Evolutionary conservation across 2,113 vertebrate species (phyloP).

Genomic region (Anas platyrhynchos): DNA sequence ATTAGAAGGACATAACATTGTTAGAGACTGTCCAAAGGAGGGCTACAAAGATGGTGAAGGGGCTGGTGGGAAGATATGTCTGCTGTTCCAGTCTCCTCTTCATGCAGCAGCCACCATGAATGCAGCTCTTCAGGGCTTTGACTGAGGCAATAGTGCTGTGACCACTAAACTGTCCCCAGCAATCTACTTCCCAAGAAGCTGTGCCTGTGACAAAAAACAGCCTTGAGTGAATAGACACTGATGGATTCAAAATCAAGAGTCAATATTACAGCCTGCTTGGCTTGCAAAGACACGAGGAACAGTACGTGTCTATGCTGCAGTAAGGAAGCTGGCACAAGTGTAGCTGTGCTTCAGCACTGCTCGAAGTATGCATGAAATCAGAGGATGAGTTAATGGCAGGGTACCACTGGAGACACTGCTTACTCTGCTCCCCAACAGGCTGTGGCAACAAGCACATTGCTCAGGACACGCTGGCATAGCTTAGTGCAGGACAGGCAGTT

Average conservation of each 20-base stretch:
- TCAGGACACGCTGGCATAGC: accelerated
- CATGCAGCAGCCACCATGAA: neutral
- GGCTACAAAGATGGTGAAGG: too few relatives aligned
- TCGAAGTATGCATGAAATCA: neutral
- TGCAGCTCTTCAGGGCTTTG: neutral
- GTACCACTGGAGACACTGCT: neutral
- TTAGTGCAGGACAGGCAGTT: neutral
- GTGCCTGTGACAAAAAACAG: neutral
- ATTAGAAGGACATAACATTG: too few relatives aligned
- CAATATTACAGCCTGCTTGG: neutral
- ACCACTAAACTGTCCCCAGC: neutral
- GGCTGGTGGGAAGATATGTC: too few relatives aligned
- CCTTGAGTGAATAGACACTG: neutral
- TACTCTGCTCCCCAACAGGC: neutral
- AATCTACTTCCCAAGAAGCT: neutral
- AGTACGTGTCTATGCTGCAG: neutral
- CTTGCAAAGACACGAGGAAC: neutral
- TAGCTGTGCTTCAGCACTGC: neutral
- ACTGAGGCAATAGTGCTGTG: neutral
- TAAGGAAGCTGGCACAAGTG: neutral
- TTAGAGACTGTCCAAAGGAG: too few relatives aligned
- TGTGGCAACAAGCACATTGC: neutral
- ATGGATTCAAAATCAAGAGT: neutral
- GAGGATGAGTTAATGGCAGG: neutral
- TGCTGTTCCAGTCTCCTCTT: neutral